Evolutionary conservation across 2,797 vertebrate species (phyloP).

Genomic region (Denticeps clupeoides): DNA sequence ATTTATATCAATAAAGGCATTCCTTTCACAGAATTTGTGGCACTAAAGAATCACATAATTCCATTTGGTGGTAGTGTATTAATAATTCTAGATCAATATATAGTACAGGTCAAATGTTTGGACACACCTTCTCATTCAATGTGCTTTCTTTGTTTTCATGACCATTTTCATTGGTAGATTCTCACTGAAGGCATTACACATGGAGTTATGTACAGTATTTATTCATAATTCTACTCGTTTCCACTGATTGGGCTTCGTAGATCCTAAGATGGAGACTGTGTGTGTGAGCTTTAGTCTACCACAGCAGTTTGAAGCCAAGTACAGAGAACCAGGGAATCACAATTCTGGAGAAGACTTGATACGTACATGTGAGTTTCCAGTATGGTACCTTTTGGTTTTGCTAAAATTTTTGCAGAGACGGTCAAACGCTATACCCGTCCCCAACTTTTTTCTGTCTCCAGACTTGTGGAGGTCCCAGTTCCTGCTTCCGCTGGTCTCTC

Average conservation of each 20-base stretch:
- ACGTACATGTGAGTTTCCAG: slow-evolving; percentile 78
- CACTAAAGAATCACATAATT: too few species aligned
- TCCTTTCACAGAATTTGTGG: too few species aligned
- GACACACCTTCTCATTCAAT: too few species aligned
- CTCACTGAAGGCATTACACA: too few species aligned
- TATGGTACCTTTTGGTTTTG: not conserved
- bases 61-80: too few species aligned
- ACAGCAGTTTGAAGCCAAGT: slow-evolving; percentile 79
- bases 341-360: slow-evolving; percentile 70
- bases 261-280: slow-evolving; percentile 56
- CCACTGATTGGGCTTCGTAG: slow-evolving; percentile 22
- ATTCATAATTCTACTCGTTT: not conserved
- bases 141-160: too few species aligned
- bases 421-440: not conserved
- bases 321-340: slow-evolving; percentile 57
- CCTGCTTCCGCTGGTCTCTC: slow-evolving; percentile 80
- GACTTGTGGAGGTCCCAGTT: slow-evolving; percentile 91
- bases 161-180: too few species aligned
- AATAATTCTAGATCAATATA: too few species aligned
- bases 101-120: too few species aligned
- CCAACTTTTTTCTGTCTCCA: slow-evolving; percentile 1
- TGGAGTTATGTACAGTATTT: not conserved
- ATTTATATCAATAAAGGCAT: not conserved
- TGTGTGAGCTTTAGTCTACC: slow-evolving; percentile 78
- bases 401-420: not conserved